Percentiles rank a stretch among this genome's conserved stretches.
Conservation (phyloP, 2,797 vertebrate genomes). For the Picus viridis region DNA sequence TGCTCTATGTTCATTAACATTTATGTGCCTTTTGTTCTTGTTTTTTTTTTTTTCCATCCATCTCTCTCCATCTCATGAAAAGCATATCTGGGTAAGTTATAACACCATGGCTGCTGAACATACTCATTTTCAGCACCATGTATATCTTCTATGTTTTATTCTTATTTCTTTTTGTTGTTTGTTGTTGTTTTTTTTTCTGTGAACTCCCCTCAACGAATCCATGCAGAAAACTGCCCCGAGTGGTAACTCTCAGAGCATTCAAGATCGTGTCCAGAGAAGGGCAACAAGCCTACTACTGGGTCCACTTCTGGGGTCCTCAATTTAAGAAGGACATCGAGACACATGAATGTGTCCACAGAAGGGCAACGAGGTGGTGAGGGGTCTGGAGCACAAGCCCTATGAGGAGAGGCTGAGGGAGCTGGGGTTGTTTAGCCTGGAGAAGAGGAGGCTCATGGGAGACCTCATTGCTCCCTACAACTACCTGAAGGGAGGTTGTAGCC, state of each 20-base stretch:
- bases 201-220: conserved; percentile 6
- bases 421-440: too few relatives aligned
- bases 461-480: too few relatives aligned
- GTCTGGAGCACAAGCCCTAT: too few relatives aligned
- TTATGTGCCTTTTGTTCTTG: conserved; percentile 89
- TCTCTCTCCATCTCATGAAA: conserved; percentile 92
- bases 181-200: conserved; percentile 24
- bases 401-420: too few relatives aligned
- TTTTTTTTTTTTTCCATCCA: conserved; percentile 93
- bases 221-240: neutral
- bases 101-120: conserved; percentile 85
- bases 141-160: conserved; percentile 72
- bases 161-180: neutral
- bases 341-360: too few relatives aligned
- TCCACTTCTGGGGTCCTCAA: too few relatives aligned
- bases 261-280: too few relatives aligned
- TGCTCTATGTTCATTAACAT: conserved; percentile 82
- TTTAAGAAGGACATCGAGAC: too few relatives aligned
- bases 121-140: conserved; percentile 80
- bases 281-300: too few relatives aligned
- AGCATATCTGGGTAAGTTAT: conserved; percentile 92
- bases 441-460: too few relatives aligned
- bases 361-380: too few relatives aligned
- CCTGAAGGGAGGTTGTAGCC: too few relatives aligned
- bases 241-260: neutral